Conservation (phyloP, 2,113 vertebrate genomes). For the Eubucco bourcierii region DNA sequence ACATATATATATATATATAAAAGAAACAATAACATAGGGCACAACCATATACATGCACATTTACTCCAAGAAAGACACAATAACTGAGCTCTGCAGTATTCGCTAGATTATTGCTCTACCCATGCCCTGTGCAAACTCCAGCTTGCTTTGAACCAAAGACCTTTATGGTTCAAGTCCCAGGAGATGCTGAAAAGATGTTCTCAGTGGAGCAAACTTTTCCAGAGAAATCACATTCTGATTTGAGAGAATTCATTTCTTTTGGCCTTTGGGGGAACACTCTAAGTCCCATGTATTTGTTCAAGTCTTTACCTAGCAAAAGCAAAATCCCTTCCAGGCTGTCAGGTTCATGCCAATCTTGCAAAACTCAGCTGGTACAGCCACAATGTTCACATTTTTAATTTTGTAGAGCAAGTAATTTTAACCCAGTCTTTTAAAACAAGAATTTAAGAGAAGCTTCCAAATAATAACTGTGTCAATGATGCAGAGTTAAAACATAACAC, state of each 20-base stretch:
- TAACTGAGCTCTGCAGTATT: neutral
- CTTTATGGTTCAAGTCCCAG: constrained; percentile 41
- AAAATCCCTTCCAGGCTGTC: constrained; percentile 38
- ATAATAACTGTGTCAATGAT: neutral
- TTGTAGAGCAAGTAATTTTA: neutral
- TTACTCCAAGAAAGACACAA: neutral
- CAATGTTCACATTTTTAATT: neutral
- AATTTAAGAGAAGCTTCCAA: neutral
- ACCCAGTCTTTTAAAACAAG: neutral
- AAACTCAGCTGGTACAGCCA: neutral
- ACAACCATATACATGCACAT: neutral
- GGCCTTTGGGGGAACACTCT: constrained; percentile 52
- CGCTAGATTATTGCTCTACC: constrained; percentile 6
- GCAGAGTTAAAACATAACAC: neutral
- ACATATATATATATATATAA: too few species aligned
- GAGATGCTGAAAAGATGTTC: constrained; percentile 28
- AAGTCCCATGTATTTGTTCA: constrained; percentile 60
- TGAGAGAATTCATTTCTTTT: constrained; percentile 60
- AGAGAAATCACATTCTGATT: constrained; percentile 42
- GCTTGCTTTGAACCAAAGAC: constrained; percentile 10
- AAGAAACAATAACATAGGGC: too few species aligned
- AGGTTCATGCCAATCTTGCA: constrained; percentile 27
- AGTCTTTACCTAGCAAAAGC: neutral
- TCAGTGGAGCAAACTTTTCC: constrained; percentile 32
- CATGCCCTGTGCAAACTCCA: neutral